Base-by-base conservation (phyloP, 2,888 invertebrate species). In the Drosophila mimica region DNA sequence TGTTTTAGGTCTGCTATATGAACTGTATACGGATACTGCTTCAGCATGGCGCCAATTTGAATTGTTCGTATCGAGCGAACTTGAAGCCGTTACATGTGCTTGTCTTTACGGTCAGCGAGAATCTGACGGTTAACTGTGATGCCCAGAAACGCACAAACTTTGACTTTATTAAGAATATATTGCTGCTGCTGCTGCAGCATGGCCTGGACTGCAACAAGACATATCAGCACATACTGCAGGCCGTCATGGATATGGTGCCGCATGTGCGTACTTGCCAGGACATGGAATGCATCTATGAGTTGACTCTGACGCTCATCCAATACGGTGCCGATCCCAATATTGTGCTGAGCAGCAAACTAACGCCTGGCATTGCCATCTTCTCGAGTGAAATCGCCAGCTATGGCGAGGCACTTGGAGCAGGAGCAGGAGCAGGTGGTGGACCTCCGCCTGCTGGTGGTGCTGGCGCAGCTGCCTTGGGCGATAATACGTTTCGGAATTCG, bases 261-360 rank as follows among this genome's bases (percentile, higher is more conserved):
- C 95, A 95, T 89, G 95, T 96, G 38, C 94, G 95, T 49, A 94
- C 94, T 67, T 95, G 95, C 65, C 93, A 94, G 59, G 96, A 96
- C 90, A 95, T 96, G 87, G 94, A 94, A 77, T 95, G 95, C 91
- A 95, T 96, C 63, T 95, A 96, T 90, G 95, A 95, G 87, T 94
- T 96, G 83, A 95, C 96, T 5, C 92, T 95, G 73, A 96, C 96
- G 1, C 94, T 96, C 25, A 94, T 96, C 54, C 96, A 96, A 91
- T 96, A 96, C 90, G 96, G 96, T 60, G 96, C 96, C 49, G 95
- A 96, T 94, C 96, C 96, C 20, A 95, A 96, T 89, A 93, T 96
- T 66, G 94, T 94, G 81, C 94, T 96, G 43, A 93, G 93, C 68
- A 92, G 92, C 74, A 93, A 93, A 70, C 91, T 92, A 8, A 93